Evolutionary conservation across 2,113 vertebrate species (phyloP), one percentile per base, ranked within the genome.

Genomic region (Phoenicopterus ruber): DNA sequence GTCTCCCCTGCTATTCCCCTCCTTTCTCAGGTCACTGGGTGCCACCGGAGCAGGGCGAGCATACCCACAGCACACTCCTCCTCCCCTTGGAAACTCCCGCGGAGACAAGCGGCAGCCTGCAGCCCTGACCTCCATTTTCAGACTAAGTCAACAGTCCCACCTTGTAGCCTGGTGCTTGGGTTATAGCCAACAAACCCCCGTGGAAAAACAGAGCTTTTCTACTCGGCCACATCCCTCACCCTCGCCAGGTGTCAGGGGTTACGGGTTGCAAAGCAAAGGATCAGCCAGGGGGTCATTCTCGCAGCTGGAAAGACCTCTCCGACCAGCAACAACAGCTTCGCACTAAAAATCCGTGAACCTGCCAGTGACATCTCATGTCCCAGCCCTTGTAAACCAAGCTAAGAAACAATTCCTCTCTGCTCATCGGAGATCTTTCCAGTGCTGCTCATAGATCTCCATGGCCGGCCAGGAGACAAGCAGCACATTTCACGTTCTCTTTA

Each of bases 121-220:
- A 83, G 36, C 50, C 24, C 40, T 31, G 28, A 73, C 6, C 3
- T 6, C 8, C 38, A 29, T 87, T 52, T 72, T n/a, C 1, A 1
- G 46, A 18, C 31, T 32, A 14, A 82, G 58, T 26, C 88, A 78
- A 17, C 44, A 54, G 22, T 67, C 52, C 57, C 57, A 78, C 55
- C 42, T 26, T 2, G 0, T 0, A 77, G 52, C 25, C 42, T 40
- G 15, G 24, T 47, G 54, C 31, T 84, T 2, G 0, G 25, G 38
- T 21, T 20, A 34, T 1, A 55, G 54, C 32, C 21, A 21, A 9
- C 49, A 86, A 47, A 61, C 4, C 8, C n/a, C 54, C 1, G 0
- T 4, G 20, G n/a, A 44, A n/a, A 55, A 78, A 2, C 38, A 63
- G 31, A 58, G 38, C 12, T 76, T 54, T 83, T 21, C 58, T 36